A percentile compares a stretch with the other conserved stretches of the same genome.
Conservation (phyloP, 2,113 vertebrate species). For the Lepus europaeus region DNA sequence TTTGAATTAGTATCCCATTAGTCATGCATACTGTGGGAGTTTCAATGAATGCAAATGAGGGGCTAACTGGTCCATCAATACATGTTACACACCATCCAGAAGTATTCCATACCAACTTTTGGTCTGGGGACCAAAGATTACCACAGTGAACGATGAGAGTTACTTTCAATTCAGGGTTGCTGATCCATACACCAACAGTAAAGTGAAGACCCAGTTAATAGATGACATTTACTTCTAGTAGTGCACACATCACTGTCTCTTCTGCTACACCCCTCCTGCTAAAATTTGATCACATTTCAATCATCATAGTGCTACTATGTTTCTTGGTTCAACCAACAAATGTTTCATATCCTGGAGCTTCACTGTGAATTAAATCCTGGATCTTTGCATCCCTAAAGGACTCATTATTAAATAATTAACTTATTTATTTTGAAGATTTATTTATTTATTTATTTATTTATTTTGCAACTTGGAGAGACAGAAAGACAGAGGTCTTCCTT, state of each 20-base stretch:
- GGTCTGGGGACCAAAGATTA: neutral
- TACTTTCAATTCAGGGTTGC: neutral
- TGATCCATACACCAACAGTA: neutral
- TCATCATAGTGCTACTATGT: neutral
- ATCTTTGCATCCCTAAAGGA: neutral
- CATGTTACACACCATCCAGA: neutral
- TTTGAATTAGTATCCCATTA: neutral
- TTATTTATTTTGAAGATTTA: too few species aligned
- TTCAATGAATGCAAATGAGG: neutral
- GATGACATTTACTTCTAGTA: neutral
- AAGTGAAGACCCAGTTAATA: neutral
- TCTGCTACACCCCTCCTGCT: neutral
- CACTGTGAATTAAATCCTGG: neutral
- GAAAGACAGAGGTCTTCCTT: too few species aligned
- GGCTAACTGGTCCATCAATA: neutral
- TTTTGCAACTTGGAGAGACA: too few species aligned
- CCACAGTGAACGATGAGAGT: neutral
- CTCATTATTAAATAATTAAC: too few species aligned
- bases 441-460: too few species aligned
- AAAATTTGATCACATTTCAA: neutral
- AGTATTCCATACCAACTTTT: neutral
- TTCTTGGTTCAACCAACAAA: neutral
- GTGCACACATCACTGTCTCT: neutral
- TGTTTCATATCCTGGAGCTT: neutral
- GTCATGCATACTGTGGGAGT: neutral